Base-by-base conservation (phyloP, 2,888 invertebrate genomes). In the Drosophila paranaensis region DNA sequence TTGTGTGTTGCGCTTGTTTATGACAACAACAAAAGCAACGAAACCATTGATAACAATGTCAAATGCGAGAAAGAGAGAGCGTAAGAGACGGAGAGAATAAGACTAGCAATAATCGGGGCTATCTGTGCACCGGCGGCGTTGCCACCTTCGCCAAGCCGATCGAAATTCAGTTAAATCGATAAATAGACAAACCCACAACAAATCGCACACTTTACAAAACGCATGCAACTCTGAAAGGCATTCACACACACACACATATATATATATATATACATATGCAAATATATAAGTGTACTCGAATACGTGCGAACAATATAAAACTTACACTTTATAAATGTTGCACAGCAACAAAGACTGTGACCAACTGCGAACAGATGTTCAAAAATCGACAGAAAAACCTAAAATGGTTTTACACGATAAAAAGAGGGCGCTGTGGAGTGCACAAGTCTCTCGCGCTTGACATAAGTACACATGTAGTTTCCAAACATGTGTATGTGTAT, bases 11-110 rank as follows among this genome's bases (percentile, higher is more conserved):
- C 58, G 71, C 67, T 82, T 79, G 73, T 61, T 64, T 66, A 64
- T 53, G 70, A 37, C 35, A 69, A 72, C 65, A 64, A 54, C 27
- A 55, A 54, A 27, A 35, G 8, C 20, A 63, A 48, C 57, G 30
- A 27, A 53, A 35, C 61, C 65, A 80, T 74, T 88, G 88, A 83
- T 86, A 83, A 85, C 88, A 88, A 88, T 82, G 68, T 60, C 77
- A 79, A 73, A 50, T 60, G 64, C 64, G 60, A 40, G 58, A 60
- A 13, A 20, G 14, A 4, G 33, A 42, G 30, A 50, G 20, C 20
- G 20, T 20, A 20, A 20, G 39, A 50, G 42, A 6, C 16, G n/a
- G 58, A 39, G 16, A 35, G 14, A 35, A 37, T 9, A 25, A 63
- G 11, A 67, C 35, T 13, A 58, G n/a, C 35, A 56, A 58, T 51